Conservation (phyloP, 2,797 vertebrate species). For the Ibycter americanus region DNA sequence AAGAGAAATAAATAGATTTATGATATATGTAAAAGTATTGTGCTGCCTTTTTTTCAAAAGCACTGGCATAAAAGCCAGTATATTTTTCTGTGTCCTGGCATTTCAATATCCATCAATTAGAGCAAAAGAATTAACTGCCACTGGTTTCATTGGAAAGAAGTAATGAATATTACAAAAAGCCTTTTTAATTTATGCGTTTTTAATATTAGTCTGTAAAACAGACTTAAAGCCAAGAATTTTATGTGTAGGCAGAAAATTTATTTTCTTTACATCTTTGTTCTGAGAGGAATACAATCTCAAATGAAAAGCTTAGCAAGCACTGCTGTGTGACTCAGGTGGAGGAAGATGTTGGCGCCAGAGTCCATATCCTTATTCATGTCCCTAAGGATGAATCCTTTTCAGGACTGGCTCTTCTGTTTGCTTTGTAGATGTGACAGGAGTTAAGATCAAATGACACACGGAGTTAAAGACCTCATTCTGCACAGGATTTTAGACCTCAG, state of each 20-base stretch:
- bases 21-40: neutral
- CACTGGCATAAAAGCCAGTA: neutral
- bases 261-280: neutral
- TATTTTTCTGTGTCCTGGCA: neutral
- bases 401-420: neutral
- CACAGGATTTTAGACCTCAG: neutral
- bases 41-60: neutral
- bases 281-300: neutral
- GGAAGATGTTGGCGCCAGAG: neutral
- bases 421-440: neutral
- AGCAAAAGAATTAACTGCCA: constrained; percentile 2
- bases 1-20: constrained; percentile 10
- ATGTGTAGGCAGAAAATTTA: neutral
- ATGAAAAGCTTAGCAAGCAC: neutral
- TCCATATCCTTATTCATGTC: neutral
- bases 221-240: neutral
- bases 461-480: neutral
- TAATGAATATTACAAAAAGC: neutral
- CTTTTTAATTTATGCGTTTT: constrained; percentile 12
- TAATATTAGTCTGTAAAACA: neutral
- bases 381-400: neutral
- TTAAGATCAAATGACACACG: neutral
- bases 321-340: accelerated
- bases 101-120: constrained; percentile 48
- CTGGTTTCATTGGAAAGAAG: neutral